phyloP scores from a whole-genome alignment of 2,888 invertebrate genomes.

The Chrysopilus asiliformis region DNA sequence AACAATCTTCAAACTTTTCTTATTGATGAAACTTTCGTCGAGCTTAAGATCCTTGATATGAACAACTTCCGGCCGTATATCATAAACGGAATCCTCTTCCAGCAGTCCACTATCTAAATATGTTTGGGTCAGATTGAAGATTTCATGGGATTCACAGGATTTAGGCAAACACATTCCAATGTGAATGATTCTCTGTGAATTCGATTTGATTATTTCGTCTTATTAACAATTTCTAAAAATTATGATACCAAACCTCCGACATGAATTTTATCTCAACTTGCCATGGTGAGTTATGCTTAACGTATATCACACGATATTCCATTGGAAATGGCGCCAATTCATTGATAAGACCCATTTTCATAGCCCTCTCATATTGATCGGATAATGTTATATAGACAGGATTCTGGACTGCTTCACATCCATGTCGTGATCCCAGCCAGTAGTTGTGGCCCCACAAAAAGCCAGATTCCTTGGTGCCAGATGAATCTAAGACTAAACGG shows the following conservation, averaged over 20 bases:
- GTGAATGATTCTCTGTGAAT: conserved; percentile 35
- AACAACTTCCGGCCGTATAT: conserved; percentile 30
- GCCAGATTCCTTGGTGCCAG: conserved; percentile 40
- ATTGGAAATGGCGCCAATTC: conserved; percentile 33
- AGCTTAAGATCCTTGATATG: conserved; percentile 32
- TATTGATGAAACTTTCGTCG: conserved; percentile 26
- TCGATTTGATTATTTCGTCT: background rate
- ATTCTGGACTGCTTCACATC: conserved; percentile 37
- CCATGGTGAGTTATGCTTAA: conserved; percentile 35
- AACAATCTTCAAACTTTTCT: conserved; percentile 27
- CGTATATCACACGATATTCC: conserved; percentile 33
- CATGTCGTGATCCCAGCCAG: conserved; percentile 42
- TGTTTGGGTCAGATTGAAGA: conserved; percentile 27
- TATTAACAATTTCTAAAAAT: background rate
- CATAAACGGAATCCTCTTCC: conserved; percentile 30
- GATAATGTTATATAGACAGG: conserved; percentile 32
- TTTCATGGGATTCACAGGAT: conserved; percentile 33
- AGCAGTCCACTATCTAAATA: conserved; percentile 25
- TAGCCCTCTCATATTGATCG: conserved; percentile 29
- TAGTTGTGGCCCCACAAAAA: conserved; percentile 46
- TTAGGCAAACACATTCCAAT: conserved; percentile 42
- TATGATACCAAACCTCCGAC: conserved; percentile 22
- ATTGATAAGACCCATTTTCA: conserved; percentile 32
- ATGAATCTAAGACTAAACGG: conserved; percentile 41
- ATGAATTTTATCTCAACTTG: conserved; percentile 36